Evolutionary conservation across 2,888 invertebrate genomes (phyloP).

Genomic region (Dynastes maya): DNA sequence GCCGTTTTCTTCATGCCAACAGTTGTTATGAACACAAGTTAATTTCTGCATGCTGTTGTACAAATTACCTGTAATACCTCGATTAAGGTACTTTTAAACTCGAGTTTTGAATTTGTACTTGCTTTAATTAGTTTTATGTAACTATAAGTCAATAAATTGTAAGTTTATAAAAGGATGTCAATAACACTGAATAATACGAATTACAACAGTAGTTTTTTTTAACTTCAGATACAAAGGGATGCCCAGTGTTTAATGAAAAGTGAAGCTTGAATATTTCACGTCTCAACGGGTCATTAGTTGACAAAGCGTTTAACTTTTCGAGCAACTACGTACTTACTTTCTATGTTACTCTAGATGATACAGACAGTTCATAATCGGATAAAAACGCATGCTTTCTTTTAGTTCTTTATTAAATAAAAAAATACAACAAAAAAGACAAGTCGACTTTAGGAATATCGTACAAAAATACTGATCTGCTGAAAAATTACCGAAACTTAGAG

Average conservation of each 20-base stretch:
- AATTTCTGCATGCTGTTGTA: slow-evolving; percentile 83
- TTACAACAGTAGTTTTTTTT: background rate
- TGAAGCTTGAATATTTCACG: no score
- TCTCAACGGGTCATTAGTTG: no score
- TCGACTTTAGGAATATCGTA: slow-evolving; percentile 24
- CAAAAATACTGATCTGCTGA: slow-evolving; percentile 37
- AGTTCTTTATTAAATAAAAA: slow-evolving; percentile 24
- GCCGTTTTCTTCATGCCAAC: slow-evolving; percentile 83
- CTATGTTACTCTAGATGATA: no score
- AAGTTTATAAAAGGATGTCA: background rate
- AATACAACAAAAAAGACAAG: slow-evolving; percentile 8
- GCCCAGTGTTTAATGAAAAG: no score
- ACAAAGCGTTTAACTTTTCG: no score
- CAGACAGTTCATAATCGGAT: no score
- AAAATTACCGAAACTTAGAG: slow-evolving; percentile 22
- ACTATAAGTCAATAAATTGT: background rate
- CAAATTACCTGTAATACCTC: slow-evolving; percentile 53
- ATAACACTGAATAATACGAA: no score
- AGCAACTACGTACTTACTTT: no score
- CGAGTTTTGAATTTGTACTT: background rate
- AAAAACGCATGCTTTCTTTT: background rate
- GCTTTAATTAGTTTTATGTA: slow-evolving; percentile 15
- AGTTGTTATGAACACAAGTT: slow-evolving; percentile 81
- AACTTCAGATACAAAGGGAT: no score
- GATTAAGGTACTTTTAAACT: background rate